Conservation (phyloP, 2,888 invertebrate species). For the Rhynchonema sp. region DNA sequence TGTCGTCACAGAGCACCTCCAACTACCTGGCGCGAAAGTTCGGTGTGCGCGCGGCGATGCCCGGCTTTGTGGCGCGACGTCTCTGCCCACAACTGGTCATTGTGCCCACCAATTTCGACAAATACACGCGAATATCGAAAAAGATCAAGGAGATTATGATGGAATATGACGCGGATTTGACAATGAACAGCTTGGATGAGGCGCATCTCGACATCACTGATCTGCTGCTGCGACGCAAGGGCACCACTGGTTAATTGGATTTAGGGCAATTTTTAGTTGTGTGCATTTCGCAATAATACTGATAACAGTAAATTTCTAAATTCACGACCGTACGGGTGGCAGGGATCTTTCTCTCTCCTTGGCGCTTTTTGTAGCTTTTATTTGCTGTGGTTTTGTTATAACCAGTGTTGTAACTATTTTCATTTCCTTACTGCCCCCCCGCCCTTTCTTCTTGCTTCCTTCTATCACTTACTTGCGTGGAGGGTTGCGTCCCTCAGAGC, state of each 20-base stretch:
- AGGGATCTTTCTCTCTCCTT: no score
- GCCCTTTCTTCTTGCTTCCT: no score
- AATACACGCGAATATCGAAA: slow-evolving; percentile 31
- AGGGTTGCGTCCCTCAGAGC: no score
- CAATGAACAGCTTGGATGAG: slow-evolving; percentile 39
- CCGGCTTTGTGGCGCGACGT: slow-evolving; percentile 41
- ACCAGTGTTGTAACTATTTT: no score
- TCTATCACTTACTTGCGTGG: no score
- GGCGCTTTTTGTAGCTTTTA: no score
- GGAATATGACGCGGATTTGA: slow-evolving; percentile 38
- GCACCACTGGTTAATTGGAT: background rate
- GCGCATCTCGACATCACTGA: slow-evolving; percentile 40
- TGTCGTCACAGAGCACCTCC: slow-evolving; percentile 37
- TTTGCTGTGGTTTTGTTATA: no score
- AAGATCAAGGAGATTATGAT: slow-evolving; percentile 29
- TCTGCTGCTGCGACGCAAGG: slow-evolving; percentile 23
- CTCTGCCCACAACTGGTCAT: slow-evolving; percentile 40
- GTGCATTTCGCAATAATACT: no score
- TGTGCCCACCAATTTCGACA: slow-evolving; percentile 36
- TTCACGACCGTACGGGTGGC: no score
- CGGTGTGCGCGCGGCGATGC: slow-evolving; percentile 44
- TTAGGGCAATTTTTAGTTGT: no score
- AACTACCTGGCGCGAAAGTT: slow-evolving; percentile 41
- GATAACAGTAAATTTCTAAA: no score
- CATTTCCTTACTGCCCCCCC: no score